These are phyloP conservation scores for Cyprinodon tularosa DNA, from an alignment of 2,113 vertebrate genomes.

Conservation along the genomic window DNA sequence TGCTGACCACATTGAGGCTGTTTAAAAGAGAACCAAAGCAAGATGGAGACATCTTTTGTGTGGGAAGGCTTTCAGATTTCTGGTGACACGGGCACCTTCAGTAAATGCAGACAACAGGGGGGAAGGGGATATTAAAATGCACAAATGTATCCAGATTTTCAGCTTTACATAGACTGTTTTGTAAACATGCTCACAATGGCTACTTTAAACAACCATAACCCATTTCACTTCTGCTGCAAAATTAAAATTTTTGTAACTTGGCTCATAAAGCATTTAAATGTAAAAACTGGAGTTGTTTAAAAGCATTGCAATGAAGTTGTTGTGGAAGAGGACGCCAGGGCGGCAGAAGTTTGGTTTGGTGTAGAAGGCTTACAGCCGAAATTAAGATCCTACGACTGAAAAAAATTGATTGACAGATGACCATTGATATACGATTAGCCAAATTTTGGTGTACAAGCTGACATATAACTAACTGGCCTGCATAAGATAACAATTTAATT, in stretches of 20 bases:
- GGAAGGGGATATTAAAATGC: conserved; percentile 29
- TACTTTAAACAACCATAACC: neutral
- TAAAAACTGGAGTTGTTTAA: neutral
- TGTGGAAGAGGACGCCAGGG: no score
- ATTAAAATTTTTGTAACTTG: neutral
- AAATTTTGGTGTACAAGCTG: no score
- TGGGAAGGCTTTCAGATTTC: conserved; percentile 22
- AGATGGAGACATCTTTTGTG: conserved; percentile 40
- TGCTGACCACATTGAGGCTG: conserved; percentile 53
- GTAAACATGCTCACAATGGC: conserved; percentile 6
- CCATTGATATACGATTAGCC: no score
- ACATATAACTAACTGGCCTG: no score
- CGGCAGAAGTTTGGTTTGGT: no score
- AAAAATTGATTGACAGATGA: no score
- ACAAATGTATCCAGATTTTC: conserved; percentile 12
- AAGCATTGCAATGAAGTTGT: neutral
- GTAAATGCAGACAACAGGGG: conserved; percentile 9
- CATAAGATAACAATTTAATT: neutral
- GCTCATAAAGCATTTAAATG: neutral
- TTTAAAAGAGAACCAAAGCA: conserved; percentile 52
- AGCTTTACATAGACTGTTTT: neutral
- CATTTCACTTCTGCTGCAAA: neutral
- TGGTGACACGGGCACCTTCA: conserved; percentile 13
- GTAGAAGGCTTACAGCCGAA: no score
- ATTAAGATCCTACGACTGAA: no score